A percentile compares a stretch with the other conserved stretches of the same genome.
Conservation (phyloP, 2,888 invertebrate genomes). For the Eupithecia centaureata region DNA sequence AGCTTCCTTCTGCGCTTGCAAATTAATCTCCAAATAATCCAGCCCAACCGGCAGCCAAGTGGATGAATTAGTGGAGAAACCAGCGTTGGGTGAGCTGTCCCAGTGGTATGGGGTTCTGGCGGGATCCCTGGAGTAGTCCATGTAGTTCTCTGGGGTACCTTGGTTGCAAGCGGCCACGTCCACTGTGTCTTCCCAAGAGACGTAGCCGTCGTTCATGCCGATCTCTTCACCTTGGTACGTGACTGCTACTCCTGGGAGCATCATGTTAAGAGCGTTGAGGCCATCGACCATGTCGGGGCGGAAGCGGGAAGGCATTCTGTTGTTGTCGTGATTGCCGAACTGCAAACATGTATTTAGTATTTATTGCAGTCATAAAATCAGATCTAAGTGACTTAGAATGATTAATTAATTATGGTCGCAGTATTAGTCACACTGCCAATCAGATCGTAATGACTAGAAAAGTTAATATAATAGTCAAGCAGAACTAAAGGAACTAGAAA, state of each 20-base stretch:
- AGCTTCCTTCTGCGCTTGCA: constrained; percentile 74
- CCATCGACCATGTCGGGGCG: constrained; percentile 87
- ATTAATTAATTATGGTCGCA: too few relatives aligned
- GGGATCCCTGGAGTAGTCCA: constrained; percentile 83
- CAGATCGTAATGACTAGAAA: too few relatives aligned
- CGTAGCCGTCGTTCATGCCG: constrained; percentile 86
- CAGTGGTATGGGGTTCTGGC: constrained; percentile 87
- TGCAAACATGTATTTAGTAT: too few relatives aligned
- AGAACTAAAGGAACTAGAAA: too few relatives aligned
- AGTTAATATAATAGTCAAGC: too few relatives aligned
- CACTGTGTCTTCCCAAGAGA: constrained; percentile 83
- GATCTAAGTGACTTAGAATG: too few relatives aligned
- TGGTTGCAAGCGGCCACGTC: constrained; percentile 83
- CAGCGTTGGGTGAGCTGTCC: constrained; percentile 82
- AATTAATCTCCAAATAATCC: constrained; percentile 85
- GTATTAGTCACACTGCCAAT: too few relatives aligned
- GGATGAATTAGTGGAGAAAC: constrained; percentile 81
- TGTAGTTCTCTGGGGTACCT: constrained; percentile 80
- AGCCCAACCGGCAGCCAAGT: constrained; percentile 88
- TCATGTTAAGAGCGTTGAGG: constrained; percentile 87
- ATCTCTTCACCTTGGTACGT: constrained; percentile 94
- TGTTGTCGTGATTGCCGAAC: constrained; percentile 89
- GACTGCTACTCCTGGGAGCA: constrained; percentile 90
- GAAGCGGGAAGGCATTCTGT: constrained; percentile 85
- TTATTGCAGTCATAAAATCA: too few relatives aligned